Evolutionary conservation across 1,140 invertebrate species (phyloP), one percentile per base, ranked within the genome.

Genomic region (Zaprionus nigranus): DNA sequence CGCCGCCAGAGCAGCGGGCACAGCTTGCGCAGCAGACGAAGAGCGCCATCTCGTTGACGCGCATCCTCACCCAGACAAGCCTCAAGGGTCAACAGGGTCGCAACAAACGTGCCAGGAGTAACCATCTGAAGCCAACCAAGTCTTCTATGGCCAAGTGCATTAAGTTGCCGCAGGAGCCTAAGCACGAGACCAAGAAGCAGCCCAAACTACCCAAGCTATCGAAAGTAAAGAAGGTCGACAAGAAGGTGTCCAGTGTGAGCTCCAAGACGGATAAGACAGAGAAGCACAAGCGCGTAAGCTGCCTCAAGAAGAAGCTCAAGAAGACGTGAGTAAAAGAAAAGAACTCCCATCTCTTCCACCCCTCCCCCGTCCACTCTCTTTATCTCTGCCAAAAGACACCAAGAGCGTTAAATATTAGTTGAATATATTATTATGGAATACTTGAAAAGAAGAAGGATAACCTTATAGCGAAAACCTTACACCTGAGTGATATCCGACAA

Each of bases 1-100:
- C 75, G 30, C 57, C 49, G 20, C 49, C 46, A 0, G 49, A 77
- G 40, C 74, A 57, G 24, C 38, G 34, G 1, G 40, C 56, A 3
- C 38, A 57, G 15, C 56, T 38, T 3, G 70, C 54, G 0, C 63
- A 67, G 49, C 24, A 43, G n/a, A 30, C 22, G 30, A 62, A 62
- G 46, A n/a, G 20, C 3, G 4, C 43, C 40, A 20, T 17, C 2
- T 46, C 40, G 11, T 51, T 51, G 46, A 46, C 7, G 40, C 40
- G 28, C n/a, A 63, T 57, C 0, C 13, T 53, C 17, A 46, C 40
- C n/a, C 40, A 46, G 40, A 17, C 40, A 9, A 46, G 40, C 40
- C n/a, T 46, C n/a, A 46, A 46, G n/a, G 40, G n/a, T 1, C 40
- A 17, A 17, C 40, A 46, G 40, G 40, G 6, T n/a, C 40, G n/a